phyloP scores from a whole-genome alignment of 1,140 invertebrate genomes.

The Musca domestica region DNA sequence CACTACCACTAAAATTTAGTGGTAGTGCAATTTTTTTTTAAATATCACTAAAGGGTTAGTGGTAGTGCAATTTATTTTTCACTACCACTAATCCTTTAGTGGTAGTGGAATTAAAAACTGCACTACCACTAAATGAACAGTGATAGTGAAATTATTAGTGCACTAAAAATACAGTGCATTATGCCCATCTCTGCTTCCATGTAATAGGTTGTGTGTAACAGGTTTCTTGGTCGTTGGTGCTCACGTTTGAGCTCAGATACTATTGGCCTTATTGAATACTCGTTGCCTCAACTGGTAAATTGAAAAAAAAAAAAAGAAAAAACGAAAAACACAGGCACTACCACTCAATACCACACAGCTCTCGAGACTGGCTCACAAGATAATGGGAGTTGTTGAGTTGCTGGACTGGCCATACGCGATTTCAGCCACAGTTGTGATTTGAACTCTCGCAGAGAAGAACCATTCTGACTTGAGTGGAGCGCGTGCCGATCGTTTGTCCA shows the following conservation, averaged over 20 bases:
- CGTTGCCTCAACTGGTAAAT: neutral
- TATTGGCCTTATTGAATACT: constrained; percentile 15
- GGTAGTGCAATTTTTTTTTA: too few relatives aligned
- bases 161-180: too few relatives aligned
- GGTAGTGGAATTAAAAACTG: too few relatives aligned
- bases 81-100: too few relatives aligned
- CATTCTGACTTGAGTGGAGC: constrained; percentile 1
- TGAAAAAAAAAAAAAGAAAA: constrained; percentile 3
- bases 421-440: constrained; percentile 10
- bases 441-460: constrained; percentile 17
- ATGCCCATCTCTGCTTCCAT: too few relatives aligned
- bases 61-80: too few relatives aligned
- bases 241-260: neutral
- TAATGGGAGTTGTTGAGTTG: constrained; percentile 5
- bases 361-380: neutral
- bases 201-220: too few relatives aligned
- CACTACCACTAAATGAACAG: too few relatives aligned
- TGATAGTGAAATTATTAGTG: too few relatives aligned
- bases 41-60: too few relatives aligned
- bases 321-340: neutral
- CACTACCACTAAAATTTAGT: too few relatives aligned
- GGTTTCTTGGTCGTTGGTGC: neutral
- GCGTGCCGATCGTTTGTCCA: neutral
- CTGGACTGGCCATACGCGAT: neutral
- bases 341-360: neutral